Evolutionary conservation across 2,797 vertebrate genomes (phyloP), one percentile per base, ranked within the genome.

Genomic region (Tragopan temminckii): DNA sequence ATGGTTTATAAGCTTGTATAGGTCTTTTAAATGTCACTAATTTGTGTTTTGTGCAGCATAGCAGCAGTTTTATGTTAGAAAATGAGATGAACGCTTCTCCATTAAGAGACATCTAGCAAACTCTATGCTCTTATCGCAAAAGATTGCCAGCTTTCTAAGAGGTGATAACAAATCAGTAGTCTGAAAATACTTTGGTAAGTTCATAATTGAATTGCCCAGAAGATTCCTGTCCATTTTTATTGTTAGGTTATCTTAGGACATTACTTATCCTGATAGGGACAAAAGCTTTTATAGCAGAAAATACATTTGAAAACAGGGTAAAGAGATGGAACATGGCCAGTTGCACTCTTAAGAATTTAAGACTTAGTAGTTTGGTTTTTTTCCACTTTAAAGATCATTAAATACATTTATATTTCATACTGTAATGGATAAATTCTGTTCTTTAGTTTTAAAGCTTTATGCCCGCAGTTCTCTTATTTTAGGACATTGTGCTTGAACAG

Each of bases 231-330:
- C 31, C 36, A 87, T 5, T 46, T 89, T 91, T 72, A 33, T 57
- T 91, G 57, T 84, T 61, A 50, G n/a, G 11, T 77, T 91, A 61
- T 94, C 27, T 74, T 80, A 74, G 48, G 64, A 74, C 52, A 55
- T 76, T 72, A 75, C 17, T 78, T 23, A 61, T 1, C 74, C 84
- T 77, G 27, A 74, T 59, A 74, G 40, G 33, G 46, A 71, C 10
- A 79, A 93, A 90, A 80, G 20, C 11, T 93, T 86, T 50, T 85
- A 42, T 90, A 71, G 36, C 83, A 80, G 63, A 69, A 94, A 74
- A 21, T 67, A 50, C 12, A 14, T 40, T 69, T 69, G 36, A 62
- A 95, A 87, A 75, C 20, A 70, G 27, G n/a, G 33, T 55, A 14
- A 77, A 55, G 52, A 52, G n/a, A 21, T 85, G 48, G 38, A 82